Evolutionary conservation across 1,140 invertebrate genomes (phyloP).

Genomic region (Potamilus streckersoni): DNA sequence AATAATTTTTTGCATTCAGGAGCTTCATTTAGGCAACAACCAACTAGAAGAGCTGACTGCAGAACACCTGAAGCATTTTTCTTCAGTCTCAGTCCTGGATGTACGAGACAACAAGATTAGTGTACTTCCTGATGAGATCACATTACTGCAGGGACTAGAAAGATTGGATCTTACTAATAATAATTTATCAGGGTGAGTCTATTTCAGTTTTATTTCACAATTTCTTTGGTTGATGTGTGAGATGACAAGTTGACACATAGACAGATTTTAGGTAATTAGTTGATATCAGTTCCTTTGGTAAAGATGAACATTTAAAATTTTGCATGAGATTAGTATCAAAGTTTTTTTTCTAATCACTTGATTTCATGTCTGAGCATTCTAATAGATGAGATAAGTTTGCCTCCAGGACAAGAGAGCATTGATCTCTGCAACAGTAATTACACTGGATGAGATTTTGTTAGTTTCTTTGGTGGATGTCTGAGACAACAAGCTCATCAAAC

Average conservation of each 20-base stretch:
- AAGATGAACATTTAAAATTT: too few relatives aligned
- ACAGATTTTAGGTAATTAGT: too few relatives aligned
- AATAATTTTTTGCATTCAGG: constrained; percentile 59
- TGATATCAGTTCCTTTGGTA: too few relatives aligned
- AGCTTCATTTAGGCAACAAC: constrained; percentile 85
- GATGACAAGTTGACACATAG: too few relatives aligned
- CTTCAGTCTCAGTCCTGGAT: constrained; percentile 74
- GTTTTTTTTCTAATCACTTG: too few relatives aligned
- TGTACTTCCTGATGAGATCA: constrained; percentile 84
- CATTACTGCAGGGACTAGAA: constrained; percentile 79
- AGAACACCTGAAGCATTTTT: constrained; percentile 61
- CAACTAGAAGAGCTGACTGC: constrained; percentile 70
- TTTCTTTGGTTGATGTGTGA: not conserved
- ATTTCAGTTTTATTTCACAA: not conserved
- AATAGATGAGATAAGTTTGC: too few relatives aligned
- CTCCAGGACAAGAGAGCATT: not conserved
- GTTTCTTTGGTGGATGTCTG: too few relatives aligned
- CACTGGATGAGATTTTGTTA: not conserved
- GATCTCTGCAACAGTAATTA: not conserved
- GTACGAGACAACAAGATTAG: constrained; percentile 70
- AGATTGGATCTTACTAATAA: constrained; percentile 88
- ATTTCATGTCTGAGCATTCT: too few relatives aligned
- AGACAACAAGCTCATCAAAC: too few relatives aligned
- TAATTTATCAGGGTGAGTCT: constrained; percentile 76
- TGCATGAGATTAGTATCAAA: too few relatives aligned